Evolutionary conservation across 92 coral and sea anemone genomes (phyloP).

Genomic region (Porites divaricata): DNA sequence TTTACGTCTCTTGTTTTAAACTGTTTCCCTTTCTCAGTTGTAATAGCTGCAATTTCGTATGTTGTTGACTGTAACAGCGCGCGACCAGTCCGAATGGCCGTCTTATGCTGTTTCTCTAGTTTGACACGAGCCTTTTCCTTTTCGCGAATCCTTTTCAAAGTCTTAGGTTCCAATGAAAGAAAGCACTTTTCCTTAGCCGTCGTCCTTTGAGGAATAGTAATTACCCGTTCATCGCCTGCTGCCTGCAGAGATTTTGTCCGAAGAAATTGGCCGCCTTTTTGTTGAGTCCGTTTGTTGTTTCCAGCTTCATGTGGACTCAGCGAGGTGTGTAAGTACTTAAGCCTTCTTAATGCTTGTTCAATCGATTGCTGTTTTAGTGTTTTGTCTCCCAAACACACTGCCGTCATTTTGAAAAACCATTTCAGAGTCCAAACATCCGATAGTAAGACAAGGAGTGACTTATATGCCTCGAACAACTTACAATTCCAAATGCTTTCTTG

Average conservation of each 20-base stretch:
- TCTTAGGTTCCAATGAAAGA: constrained; percentile 63
- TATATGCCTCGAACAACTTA: not conserved
- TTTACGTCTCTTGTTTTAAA: not conserved
- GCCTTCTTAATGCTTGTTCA: constrained; percentile 77
- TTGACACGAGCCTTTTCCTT: constrained; percentile 1
- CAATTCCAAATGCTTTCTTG: not conserved
- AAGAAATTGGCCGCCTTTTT: not conserved
- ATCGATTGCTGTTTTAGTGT: constrained; percentile 51
- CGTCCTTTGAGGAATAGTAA: not conserved
- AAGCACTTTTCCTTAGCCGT: constrained; percentile 37
- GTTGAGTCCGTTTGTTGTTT: not conserved
- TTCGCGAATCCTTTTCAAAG: constrained; percentile 24
- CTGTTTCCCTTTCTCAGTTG: not conserved
- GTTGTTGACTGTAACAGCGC: constrained; percentile 43
- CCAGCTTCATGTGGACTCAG: constrained; percentile 37
- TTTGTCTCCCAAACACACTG: constrained; percentile 16
- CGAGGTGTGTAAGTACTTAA: constrained; percentile 87
- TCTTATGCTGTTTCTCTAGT: constrained; percentile 30
- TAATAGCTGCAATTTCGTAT: not conserved
- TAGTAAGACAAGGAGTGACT: too few species aligned
- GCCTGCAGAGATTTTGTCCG: constrained; percentile 6
- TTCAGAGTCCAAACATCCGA: not conserved
- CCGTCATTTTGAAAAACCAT: constrained; percentile 1
- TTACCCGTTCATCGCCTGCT: not conserved
- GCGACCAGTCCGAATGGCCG: constrained; percentile 49